Evolutionary conservation across 1,140 invertebrate genomes (phyloP).

Genomic region (Radopholus similis): DNA sequence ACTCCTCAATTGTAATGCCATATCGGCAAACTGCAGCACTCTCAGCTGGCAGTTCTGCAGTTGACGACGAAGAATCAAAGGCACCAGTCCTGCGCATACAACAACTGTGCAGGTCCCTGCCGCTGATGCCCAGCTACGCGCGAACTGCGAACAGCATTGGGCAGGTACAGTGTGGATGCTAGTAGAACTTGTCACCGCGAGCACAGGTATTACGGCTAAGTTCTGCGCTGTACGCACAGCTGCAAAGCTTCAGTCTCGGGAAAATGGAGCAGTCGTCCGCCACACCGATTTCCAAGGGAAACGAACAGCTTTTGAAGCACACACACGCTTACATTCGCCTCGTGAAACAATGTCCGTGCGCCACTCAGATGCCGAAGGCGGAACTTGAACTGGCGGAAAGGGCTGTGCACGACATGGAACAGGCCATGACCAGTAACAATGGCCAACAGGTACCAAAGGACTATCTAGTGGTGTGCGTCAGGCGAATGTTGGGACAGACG

Average conservation of each 20-base stretch:
- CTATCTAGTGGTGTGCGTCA: constrained; percentile 29
- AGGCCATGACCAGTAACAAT: constrained; percentile 1
- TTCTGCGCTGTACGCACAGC: not conserved
- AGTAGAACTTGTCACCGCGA: not conserved
- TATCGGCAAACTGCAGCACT: no score
- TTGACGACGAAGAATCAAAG: not conserved
- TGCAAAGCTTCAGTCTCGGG: not conserved
- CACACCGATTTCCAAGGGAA: not conserved
- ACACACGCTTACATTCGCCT: constrained; percentile 7
- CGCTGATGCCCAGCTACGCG: constrained; percentile 21
- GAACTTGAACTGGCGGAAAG: constrained; percentile 21
- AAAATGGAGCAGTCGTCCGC: not conserved
- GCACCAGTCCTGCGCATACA: not conserved
- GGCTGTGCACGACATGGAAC: constrained; percentile 20
- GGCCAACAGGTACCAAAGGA: constrained; percentile 16
- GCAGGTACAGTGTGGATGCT: not conserved
- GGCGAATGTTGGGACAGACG: constrained; percentile 30
- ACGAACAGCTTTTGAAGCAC: constrained; percentile 12
- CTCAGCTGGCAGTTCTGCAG: not conserved
- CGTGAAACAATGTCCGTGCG: constrained; percentile 14
- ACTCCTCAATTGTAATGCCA: not conserved
- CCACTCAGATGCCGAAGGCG: constrained; percentile 16
- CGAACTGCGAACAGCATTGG: constrained; percentile 11
- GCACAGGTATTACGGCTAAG: constrained; percentile 11
- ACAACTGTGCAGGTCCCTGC: no score